Evolutionary conservation across 2,113 vertebrate genomes (phyloP).

Genomic region (Tetrax tetrax): DNA sequence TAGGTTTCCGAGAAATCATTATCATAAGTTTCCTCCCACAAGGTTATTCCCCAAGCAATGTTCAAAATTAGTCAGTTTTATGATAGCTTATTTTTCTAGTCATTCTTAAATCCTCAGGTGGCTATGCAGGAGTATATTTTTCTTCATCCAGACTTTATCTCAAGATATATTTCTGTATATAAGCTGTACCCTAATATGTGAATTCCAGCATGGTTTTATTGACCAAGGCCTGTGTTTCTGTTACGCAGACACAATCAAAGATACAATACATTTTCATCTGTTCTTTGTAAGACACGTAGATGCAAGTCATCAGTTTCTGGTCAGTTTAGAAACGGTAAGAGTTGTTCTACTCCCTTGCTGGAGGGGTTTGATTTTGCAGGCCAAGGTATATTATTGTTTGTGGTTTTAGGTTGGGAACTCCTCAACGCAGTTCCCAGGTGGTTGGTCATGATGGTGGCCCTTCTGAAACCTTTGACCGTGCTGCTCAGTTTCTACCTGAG

Average conservation of each 20-base stretch:
- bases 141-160: not conserved
- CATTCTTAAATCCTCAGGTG: not conserved
- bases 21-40: too few species aligned
- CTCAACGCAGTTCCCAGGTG: not conserved
- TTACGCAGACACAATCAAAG: not conserved
- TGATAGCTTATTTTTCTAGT: accelerated
- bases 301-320: not conserved
- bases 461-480: not conserved
- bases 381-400: not conserved
- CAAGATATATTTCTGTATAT: not conserved
- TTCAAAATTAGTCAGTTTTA: not conserved
- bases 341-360: not conserved
- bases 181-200: not conserved
- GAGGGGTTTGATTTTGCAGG: not conserved
- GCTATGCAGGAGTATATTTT: not conserved
- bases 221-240: not conserved
- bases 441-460: not conserved
- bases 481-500: not conserved
- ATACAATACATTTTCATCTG: not conserved
- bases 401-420: not conserved
- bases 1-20: too few species aligned
- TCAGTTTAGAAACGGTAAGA: not conserved
- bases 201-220: not conserved
- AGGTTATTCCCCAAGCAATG: not conserved
- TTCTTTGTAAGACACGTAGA: not conserved